Evolutionary conservation across 2,888 invertebrate genomes (phyloP).

Genomic region (Drosophila borborema): DNA sequence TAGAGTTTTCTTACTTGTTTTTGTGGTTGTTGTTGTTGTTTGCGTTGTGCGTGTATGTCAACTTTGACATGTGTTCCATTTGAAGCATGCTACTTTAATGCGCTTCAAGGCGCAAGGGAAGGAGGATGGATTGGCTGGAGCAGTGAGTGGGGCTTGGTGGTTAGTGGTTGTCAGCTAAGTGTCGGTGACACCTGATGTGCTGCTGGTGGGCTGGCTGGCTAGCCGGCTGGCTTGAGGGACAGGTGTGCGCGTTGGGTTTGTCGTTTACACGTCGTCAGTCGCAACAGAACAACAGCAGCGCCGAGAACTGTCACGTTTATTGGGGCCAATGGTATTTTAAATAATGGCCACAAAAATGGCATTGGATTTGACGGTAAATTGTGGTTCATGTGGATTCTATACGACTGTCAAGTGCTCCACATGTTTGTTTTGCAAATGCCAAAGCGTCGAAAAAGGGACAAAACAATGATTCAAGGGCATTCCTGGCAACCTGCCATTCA

Average conservation of each 20-base stretch:
- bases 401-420: conserved; percentile 38
- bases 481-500: conserved; percentile 12
- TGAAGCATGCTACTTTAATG: conserved; percentile 66
- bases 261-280: conserved; percentile 44
- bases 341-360: conserved; percentile 65
- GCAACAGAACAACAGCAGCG: conserved; percentile 7
- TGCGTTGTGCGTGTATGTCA: conserved; percentile 46
- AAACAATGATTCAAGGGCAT: conserved; percentile 42
- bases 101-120: background rate
- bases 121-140: background rate
- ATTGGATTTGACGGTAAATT: conserved; percentile 39
- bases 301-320: conserved; percentile 57
- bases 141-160: background rate
- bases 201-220: background rate
- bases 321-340: conserved; percentile 41
- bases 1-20: too few species aligned
- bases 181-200: conserved; percentile 51
- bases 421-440: conserved; percentile 30
- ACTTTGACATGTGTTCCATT: conserved; percentile 70
- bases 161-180: conserved; percentile 35
- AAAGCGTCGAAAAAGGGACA: conserved; percentile 51
- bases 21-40: conserved; percentile 30
- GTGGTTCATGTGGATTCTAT: conserved; percentile 22
- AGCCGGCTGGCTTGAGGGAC: conserved; percentile 35
- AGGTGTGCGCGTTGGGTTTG: conserved; percentile 49